phyloP scores from a whole-genome alignment of 2,797 vertebrate genomes.

The Mallotus villosus region DNA sequence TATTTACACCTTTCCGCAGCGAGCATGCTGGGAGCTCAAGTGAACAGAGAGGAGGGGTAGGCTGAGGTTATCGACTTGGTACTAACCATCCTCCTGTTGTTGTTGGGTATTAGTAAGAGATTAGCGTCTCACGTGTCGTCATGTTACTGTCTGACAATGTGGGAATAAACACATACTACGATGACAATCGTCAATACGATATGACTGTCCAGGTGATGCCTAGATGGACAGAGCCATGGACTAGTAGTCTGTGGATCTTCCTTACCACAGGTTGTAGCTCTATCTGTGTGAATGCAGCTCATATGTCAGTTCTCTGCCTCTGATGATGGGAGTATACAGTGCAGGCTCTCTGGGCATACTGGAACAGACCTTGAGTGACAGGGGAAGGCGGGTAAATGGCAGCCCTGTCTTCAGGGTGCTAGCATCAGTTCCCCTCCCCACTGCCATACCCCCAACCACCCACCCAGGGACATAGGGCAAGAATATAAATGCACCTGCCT shows the following conservation, averaged over 20 bases:
- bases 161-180: too few relatives aligned
- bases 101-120: too few relatives aligned
- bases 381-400: conserved; percentile 4
- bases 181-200: too few relatives aligned
- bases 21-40: not conserved
- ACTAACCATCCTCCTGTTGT: too few relatives aligned
- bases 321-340: not conserved
- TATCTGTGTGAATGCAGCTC: not conserved
- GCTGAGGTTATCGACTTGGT: too few relatives aligned
- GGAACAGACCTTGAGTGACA: not conserved
- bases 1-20: not conserved
- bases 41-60: not conserved
- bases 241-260: too few relatives aligned
- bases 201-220: too few relatives aligned
- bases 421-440: conserved; percentile 15
- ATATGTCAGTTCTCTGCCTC: not conserved
- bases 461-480: conserved; percentile 29
- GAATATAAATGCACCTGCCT: conserved; percentile 55
- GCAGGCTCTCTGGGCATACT: not conserved
- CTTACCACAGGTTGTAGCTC: too few relatives aligned
- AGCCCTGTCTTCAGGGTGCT: not conserved
- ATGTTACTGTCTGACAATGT: too few relatives aligned
- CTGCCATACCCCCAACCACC: conserved; percentile 37
- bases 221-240: too few relatives aligned
- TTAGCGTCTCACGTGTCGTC: too few relatives aligned